Evolutionary conservation across 2,113 vertebrate genomes (phyloP).

Genomic region (Triplophysa rosa): DNA sequence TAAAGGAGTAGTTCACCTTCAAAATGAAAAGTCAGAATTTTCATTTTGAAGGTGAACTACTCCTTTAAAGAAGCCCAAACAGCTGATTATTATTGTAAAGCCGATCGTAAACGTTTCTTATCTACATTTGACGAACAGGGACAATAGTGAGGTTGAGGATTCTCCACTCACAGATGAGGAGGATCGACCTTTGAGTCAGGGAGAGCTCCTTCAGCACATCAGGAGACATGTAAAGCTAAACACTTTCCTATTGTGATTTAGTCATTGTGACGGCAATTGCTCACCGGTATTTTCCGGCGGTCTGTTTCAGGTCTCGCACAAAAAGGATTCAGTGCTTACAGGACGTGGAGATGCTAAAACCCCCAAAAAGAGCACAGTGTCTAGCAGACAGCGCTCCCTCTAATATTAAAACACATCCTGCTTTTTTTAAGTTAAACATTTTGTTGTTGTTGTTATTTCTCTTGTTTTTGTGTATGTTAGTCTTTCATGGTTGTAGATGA

Average conservation of each 20-base stretch:
- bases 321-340: conserved; percentile 48
- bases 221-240: conserved; percentile 63
- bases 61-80: no score
- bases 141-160: conserved; percentile 66
- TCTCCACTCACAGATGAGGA: conserved; percentile 70
- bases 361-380: conserved; percentile 50
- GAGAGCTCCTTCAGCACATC: conserved; percentile 73
- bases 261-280: not conserved
- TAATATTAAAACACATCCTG: conserved; percentile 43
- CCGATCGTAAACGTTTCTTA: not conserved
- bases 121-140: conserved; percentile 52
- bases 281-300: not conserved
- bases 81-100: conserved; percentile 25
- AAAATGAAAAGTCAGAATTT: no score
- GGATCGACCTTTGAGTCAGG: conserved; percentile 73
- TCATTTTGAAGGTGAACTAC: no score
- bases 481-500: no score
- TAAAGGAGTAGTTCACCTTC: not conserved
- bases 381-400: conserved; percentile 39
- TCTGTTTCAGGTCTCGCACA: conserved; percentile 57
- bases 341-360: conserved; percentile 51
- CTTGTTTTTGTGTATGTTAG: no score
- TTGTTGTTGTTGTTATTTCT: no score
- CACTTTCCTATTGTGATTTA: not conserved
- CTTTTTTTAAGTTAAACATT: not conserved